Evolutionary conservation across 2,888 invertebrate genomes (phyloP).

Genomic region (Spisula subtruncata): DNA sequence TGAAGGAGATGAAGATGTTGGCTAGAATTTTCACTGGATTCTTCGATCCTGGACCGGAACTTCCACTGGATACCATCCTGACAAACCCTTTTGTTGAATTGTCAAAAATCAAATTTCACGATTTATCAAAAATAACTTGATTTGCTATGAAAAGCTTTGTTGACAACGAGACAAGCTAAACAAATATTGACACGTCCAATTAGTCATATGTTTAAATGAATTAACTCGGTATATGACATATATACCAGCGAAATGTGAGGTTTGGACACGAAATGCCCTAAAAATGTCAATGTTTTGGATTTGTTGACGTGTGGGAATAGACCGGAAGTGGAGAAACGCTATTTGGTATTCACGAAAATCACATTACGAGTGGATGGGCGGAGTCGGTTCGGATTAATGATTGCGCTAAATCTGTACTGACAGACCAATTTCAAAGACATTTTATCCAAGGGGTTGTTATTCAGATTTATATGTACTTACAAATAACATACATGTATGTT

Average conservation of each 20-base stretch:
- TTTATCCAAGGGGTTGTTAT: neutral
- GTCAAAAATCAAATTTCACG: neutral
- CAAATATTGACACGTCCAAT: neutral
- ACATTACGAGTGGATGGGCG: neutral
- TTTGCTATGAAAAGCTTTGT: neutral
- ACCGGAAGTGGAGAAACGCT: neutral
- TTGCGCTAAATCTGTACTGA: no score
- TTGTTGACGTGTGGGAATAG: constrained; percentile 2
- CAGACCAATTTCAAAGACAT: neutral
- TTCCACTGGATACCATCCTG: constrained; percentile 67
- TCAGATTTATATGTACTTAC: neutral
- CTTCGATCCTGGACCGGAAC: constrained; percentile 76
- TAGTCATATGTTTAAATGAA: neutral
- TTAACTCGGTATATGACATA: neutral
- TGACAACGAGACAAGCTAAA: neutral
- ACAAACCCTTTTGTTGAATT: neutral
- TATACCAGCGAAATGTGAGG: neutral
- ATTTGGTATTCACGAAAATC: neutral
- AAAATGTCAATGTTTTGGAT: neutral
- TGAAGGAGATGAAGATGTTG: constrained; percentile 88
- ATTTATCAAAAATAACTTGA: neutral
- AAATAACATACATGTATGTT: neutral
- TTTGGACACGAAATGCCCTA: neutral
- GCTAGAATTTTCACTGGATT: constrained; percentile 87
- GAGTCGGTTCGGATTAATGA: neutral